Base-by-base conservation (phyloP, 2,797 vertebrate species). In the Salmo trutta region DNA sequence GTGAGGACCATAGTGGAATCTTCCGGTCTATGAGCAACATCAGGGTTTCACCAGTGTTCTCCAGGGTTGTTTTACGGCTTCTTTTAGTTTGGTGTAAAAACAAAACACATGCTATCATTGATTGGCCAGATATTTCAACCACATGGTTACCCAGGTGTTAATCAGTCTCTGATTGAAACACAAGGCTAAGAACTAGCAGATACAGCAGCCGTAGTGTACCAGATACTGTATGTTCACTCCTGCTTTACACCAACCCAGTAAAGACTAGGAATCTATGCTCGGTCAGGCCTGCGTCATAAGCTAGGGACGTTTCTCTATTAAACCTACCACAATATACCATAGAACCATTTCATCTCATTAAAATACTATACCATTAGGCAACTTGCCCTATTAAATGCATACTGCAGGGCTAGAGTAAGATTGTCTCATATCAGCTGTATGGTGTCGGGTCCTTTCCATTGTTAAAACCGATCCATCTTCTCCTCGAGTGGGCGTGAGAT, bases 401-500 rank as follows among this genome's bases (percentile, higher is more conserved):
- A 77, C 79, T 74, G n/a, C 82, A 70, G 82, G 71, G 76, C 74
- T 84, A 66, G 75, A 88, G 87, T 88, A 79, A 84, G 77, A 88
- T 87, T 66, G 78, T 78, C 80, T 83, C 81, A 31, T 76, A 71
- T 76, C 29, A 62, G 79, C 83, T 78, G 71, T 66, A 68, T 84
- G 83, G 81, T 77, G 69, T 64, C 62, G 85, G 83, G 79, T 85
- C 84, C 85, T 91, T 89, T 87, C 84, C 78, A 89, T 88, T 91
- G 89, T 89, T 91, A 91, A 91, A 91, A 84, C 85, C 81, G 86
- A 84, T 79, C 86, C 86, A 89, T 91, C 89, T 90, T 90, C 77
- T 84, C 81, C 85, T 93, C 86, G 88, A 93, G 90, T 91, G 88
- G 89, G 85, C 79, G 83, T 89, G 86, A 85, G 85, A 91, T 91